These are phyloP conservation scores for Silurus meridionalis DNA, from an alignment of 2,113 vertebrate species.

Conservation along the genomic window DNA sequence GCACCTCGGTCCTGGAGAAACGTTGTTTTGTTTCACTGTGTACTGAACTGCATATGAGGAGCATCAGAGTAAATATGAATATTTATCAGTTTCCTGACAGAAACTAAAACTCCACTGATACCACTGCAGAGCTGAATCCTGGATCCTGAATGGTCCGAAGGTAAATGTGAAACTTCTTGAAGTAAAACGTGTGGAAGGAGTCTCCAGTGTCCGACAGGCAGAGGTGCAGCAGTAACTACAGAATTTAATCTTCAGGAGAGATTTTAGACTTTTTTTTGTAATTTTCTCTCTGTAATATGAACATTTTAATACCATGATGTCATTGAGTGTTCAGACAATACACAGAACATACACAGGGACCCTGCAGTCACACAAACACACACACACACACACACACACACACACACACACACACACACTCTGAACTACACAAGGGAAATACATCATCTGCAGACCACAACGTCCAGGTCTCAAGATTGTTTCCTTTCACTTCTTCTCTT, in stretches of 20 bases:
- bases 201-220: conserved; percentile 1
- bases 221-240: neutral
- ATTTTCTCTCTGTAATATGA: neutral
- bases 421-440: neutral
- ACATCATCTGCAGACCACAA: neutral
- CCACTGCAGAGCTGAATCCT: neutral
- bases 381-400: conserved; percentile 4
- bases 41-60: neutral
- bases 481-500: neutral
- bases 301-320: neutral
- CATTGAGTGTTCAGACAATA: neutral
- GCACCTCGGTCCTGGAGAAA: no score
- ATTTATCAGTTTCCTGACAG: neutral
- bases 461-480: neutral
- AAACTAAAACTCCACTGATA: neutral
- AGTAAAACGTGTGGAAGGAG: neutral
- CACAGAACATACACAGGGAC: neutral
- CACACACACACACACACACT: neutral
- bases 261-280: neutral
- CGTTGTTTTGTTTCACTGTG: neutral
- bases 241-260: neutral
- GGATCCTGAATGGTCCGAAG: neutral
- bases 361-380: neutral
- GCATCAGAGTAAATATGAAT: neutral
- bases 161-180: neutral